Evolutionary conservation across 2,888 invertebrate genomes (phyloP), one percentile per base, ranked within the genome.

Genomic region (Bhutanitis thaidina): DNA sequence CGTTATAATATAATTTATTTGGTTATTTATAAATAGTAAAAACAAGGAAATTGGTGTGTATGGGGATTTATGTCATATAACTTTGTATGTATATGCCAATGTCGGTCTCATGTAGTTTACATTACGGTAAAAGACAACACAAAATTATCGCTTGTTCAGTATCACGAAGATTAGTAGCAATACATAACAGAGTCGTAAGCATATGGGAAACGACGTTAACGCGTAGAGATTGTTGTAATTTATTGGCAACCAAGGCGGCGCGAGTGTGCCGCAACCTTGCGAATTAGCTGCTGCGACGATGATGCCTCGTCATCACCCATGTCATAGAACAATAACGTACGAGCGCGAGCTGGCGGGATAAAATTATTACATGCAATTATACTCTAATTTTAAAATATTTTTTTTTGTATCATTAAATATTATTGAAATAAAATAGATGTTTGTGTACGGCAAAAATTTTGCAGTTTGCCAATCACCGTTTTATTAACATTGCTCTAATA

Each of bases 241-340:
- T 74, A 80, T 80, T 78, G 77, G 62, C 76, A 83, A 62, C 76
- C 84, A 86, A 87, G 87, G 85, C 70, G 71, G 71, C 72, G 74
- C 86, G 87, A 87, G 87, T 71, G 59, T 61, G 43, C 49, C 52
- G 55, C 70, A 85, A 69, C 88, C 88, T 88, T 86, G 87, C 73
- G 62, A 74, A 84, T 84, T 80, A 81, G 74, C 65, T 62, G 64
- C 52, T 58, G 57, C 55, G 57, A 43, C 43, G 51, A 54, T 32
- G 54, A 59, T 64, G 60, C 60, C 59, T 69, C 65, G 69, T 69
- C 65, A 69, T 71, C 63, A 35, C 38, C 30, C 34, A 25, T 13
- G 4, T 29, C 40, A 40, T 14, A 29, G 1, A 10, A 36, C 36
- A 14, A 29, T 27, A 8, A 40, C 29, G 10, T 27, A 40, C 29